Base-by-base conservation (phyloP, 2,113 vertebrate genomes). In the Nicator chloris region DNA sequence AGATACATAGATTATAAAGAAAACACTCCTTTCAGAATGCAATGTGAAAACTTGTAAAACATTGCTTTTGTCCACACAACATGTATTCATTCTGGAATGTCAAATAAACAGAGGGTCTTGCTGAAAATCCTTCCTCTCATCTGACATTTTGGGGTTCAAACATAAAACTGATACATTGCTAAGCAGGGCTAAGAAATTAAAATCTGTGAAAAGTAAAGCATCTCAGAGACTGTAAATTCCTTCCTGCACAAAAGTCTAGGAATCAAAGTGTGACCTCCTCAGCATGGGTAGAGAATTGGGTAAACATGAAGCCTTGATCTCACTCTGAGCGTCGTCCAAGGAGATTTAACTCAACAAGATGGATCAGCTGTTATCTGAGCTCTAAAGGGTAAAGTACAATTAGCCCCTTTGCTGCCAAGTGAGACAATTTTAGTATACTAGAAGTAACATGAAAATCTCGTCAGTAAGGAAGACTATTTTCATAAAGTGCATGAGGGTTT, bases 1-100 rank as follows among this genome's bases (percentile, higher is more conserved):
- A 97, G 97, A 96, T 89, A 89, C 79, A 91, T 61, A 92, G 93
- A 96, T 96, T 96, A 87, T 96, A 97, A 96, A 96, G 96, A 97
- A 97, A 97, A 97, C 94, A 97, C 82, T 92, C 56, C 56, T 96
- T 96, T 89, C 84, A 93, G 75, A 97, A 96, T 96, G 72, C 8
- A 0, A 56, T 83, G 86, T 95, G 95, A 94, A 96, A 86, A 82
- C 83, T 89, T 96, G 90, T 95, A 95, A 97, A 96, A 92, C 76
- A 91, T 65, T 71, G 91, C 84, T 76, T 96, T 96, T 97, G 87
- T 96, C 85, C 93, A 87, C 94, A 92, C 86, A 95, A 93, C 77
- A 80, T 95, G 90, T 91, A 92, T 92, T 94, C 82, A 31, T 82
- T 92, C 81, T 76, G 94, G 78, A 96, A 96, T 92, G 86, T 95